Evolutionary conservation across 2,797 vertebrate genomes (phyloP).

Genomic region (Chlorospingus semifuscus): DNA sequence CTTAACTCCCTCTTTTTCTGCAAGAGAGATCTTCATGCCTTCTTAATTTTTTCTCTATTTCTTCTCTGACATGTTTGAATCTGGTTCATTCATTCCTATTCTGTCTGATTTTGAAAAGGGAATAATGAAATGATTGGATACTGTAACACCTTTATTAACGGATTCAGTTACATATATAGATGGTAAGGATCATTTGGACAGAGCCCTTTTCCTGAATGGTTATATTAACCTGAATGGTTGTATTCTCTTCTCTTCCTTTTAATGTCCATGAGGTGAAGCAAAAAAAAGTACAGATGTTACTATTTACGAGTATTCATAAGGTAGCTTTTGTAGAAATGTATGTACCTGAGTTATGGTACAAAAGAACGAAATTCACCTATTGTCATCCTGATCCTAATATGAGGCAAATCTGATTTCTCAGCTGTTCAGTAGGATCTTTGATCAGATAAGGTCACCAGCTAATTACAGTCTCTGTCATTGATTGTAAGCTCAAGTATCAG

Average conservation of each 20-base stretch:
- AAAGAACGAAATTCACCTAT: not conserved
- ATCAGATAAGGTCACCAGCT: not conserved
- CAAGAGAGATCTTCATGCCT: not conserved
- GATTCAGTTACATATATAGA: not conserved
- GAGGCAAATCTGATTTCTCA: not conserved
- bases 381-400: not conserved
- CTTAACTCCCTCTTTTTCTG: not conserved
- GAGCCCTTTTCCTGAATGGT: not conserved
- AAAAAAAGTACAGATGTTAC: not conserved
- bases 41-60: not conserved
- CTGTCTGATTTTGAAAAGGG: not conserved
- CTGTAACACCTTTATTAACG: not conserved
- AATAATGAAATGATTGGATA: not conserved
- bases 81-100: not conserved
- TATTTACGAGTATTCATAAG: not conserved
- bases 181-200: not conserved
- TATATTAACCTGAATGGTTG: not conserved
- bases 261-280: not conserved
- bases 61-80: not conserved
- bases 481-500: not conserved
- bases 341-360: not conserved
- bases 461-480: not conserved
- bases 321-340: not conserved
- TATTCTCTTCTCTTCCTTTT: not conserved
- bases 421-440: not conserved